Base-by-base conservation (phyloP, 2,797 vertebrate species). In the Aulostomus chinensis region DNA sequence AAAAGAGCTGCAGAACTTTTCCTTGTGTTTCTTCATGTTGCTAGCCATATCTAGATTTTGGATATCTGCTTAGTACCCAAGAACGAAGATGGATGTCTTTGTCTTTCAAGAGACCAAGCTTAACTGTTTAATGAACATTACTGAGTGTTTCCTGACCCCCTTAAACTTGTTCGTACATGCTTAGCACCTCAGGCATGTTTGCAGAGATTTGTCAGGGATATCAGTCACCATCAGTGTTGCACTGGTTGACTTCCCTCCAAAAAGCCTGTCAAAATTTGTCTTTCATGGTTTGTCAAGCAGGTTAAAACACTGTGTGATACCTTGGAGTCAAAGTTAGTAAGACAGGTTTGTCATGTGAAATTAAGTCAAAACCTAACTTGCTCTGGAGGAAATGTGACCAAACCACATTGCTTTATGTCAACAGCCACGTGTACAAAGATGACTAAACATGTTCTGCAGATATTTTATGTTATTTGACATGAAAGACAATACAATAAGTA, bases 261-360 rank as follows among this genome's bases (percentile, higher is more conserved):
- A 71, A 56, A 3, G 8, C 21, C 33, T 42, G 34, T 60, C 50
- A 55, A 31, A n/a, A n/a, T n/a, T n/a, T 22, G 14, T 30, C 5
- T 0, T 24, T 47, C 13, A 24, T 36, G 40, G 9, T 9, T 38
- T 21, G 38, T 49, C 22, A 16, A 29, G 37, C 48, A 53, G 5
- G 4, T 47, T 37, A 28, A 43, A 41, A 45, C 10, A 22, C 4
- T 14, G 26, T 4, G 7, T 34, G 37, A 39, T 14, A 14, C 2
- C 3, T 42, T 52, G 9, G 60, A 22, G 29, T 34, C 20, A 28
- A n/a, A 55, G 17, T 43, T 20, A 15, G 20, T 0, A 3, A 32
- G 58, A 69, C 69, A 60, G 48, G 56, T 73, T 59, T 68, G 41
- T 42, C 51, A 13, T n/a, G n/a, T n/a, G n/a, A n/a, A n/a, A n/a